phyloP scores from a whole-genome alignment of 2,797 vertebrate species.

The Pygocentrus nattereri region DNA sequence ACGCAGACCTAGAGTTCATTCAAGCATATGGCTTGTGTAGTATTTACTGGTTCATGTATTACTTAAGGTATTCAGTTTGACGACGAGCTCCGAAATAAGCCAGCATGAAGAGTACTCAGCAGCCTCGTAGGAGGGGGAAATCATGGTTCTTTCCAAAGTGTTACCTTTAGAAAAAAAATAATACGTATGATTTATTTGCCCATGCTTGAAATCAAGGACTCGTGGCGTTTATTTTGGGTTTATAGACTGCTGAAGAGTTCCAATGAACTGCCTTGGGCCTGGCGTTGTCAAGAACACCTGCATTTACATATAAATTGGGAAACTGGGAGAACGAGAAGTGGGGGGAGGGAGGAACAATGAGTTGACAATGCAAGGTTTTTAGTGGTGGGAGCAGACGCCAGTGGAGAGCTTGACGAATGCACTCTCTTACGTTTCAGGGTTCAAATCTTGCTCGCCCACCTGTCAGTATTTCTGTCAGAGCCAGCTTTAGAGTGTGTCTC shows the following conservation, averaged over 20 bases:
- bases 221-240: constrained; percentile 71
- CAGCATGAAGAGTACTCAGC: constrained; percentile 28
- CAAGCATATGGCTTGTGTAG: neutral
- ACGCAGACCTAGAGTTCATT: neutral
- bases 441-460: constrained; percentile 67
- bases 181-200: constrained; percentile 69
- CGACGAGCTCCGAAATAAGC: constrained; percentile 28
- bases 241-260: constrained; percentile 69
- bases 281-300: constrained; percentile 76
- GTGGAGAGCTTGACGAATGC: constrained; percentile 65
- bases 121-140: constrained; percentile 55
- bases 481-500: constrained; percentile 30
- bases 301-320: constrained; percentile 86
- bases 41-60: constrained; percentile 17
- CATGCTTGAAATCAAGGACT: constrained; percentile 63
- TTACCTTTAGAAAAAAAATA: constrained; percentile 65
- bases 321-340: constrained; percentile 67
- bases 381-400: constrained; percentile 59
- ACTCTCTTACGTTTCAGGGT: constrained; percentile 66
- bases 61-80: constrained; percentile 21
- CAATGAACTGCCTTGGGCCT: constrained; percentile 72
- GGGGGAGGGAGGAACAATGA: constrained; percentile 43
- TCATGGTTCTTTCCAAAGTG: constrained; percentile 60
- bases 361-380: constrained; percentile 70
- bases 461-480: constrained; percentile 45